A percentile compares a stretch with the other conserved stretches of the same genome.
Evolutionary conservation across 2,113 vertebrate species (phyloP).

Genomic region (Ctenodactylus gundi): DNA sequence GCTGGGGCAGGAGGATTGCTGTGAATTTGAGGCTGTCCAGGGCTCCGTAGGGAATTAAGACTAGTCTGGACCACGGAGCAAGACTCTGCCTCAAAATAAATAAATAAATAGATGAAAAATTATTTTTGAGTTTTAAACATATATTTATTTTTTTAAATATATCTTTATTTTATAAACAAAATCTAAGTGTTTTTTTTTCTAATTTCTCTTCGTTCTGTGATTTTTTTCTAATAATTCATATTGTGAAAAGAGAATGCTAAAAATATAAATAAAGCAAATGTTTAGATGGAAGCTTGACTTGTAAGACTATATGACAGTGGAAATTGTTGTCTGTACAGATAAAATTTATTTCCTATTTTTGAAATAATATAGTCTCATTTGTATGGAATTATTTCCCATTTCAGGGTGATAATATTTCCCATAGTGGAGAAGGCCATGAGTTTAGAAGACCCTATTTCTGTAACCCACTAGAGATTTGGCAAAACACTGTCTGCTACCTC

Average conservation of each 20-base stretch:
- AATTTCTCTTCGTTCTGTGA: not conserved
- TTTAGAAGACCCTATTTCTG: not conserved
- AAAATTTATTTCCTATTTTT: not conserved
- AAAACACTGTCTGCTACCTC: not conserved
- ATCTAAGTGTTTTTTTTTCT: not conserved
- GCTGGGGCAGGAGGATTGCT: too few relatives aligned
- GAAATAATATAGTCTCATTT: not conserved
- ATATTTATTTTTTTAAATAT: not conserved
- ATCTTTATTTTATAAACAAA: not conserved
- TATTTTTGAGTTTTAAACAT: too few relatives aligned
- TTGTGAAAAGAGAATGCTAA: not conserved
- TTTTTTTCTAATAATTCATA: not conserved
- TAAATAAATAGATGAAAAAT: too few relatives aligned
- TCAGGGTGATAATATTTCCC: not conserved
- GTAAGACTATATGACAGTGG: not conserved
- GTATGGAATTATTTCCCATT: not conserved
- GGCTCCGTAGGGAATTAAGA: too few relatives aligned
- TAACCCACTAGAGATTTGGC: accelerated
- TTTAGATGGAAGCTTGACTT: not conserved
- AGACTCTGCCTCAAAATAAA: too few relatives aligned
- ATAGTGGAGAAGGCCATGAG: not conserved
- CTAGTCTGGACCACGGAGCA: too few relatives aligned
- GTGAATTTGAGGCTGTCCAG: too few relatives aligned
- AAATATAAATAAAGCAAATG: not conserved
- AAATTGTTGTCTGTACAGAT: not conserved